phyloP scores from a whole-genome alignment of 2,797 vertebrate species.

The Neopelma chrysocephalum region DNA sequence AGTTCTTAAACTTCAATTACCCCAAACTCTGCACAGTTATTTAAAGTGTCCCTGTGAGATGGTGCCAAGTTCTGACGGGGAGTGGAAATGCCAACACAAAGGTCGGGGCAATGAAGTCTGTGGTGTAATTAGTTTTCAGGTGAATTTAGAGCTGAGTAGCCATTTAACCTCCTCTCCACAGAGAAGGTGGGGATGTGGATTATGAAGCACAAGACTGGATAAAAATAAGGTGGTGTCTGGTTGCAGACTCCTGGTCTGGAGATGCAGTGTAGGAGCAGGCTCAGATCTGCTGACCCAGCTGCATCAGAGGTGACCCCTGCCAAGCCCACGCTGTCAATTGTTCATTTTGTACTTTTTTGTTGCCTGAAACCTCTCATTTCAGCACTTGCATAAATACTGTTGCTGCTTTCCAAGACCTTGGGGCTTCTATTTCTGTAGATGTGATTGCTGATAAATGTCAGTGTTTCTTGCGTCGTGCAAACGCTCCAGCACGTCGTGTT shows the following conservation, averaged over 20 bases:
- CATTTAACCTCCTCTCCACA: rapidly evolving
- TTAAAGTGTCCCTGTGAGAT: rapidly evolving
- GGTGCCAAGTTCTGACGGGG: rapidly evolving
- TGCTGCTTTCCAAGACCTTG: not conserved
- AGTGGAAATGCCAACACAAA: not conserved
- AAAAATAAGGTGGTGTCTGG: not conserved
- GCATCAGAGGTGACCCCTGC: not conserved
- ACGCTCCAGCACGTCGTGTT: not conserved
- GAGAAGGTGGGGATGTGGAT: not conserved
- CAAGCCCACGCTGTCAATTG: not conserved
- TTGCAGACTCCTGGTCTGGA: not conserved
- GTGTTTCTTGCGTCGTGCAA: not conserved
- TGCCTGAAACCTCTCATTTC: slow-evolving; percentile 18
- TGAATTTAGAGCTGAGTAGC: not conserved
- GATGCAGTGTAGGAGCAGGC: not conserved
- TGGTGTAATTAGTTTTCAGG: not conserved
- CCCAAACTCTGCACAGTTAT: rapidly evolving
- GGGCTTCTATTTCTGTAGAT: not conserved
- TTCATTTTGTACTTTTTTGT: not conserved
- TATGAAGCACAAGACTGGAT: not conserved
- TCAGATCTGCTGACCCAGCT: not conserved
- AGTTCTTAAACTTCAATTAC: rapidly evolving
- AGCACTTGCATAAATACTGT: slow-evolving; percentile 38
- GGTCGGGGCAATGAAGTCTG: not conserved
- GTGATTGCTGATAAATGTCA: slow-evolving; percentile 35